Evolutionary conservation across 2,888 invertebrate species (phyloP).

Genomic region (Phortica magna): DNA sequence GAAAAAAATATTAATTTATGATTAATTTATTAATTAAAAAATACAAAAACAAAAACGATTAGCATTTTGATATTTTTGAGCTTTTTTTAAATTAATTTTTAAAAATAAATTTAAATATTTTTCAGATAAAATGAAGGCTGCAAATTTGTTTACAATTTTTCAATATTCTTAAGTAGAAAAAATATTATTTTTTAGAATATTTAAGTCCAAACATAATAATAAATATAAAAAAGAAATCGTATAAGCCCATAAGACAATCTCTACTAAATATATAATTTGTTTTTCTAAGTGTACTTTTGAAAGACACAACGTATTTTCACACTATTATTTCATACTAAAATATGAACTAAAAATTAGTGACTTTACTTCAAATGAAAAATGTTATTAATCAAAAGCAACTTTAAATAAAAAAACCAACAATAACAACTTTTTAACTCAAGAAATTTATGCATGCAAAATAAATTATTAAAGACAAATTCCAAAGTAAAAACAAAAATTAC

Average conservation of each 20-base stretch:
- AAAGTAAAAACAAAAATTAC: constrained; percentile 41
- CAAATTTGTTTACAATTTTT: not conserved
- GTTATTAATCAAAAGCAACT: not conserved
- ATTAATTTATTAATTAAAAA: not conserved
- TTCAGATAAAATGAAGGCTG: too few species aligned
- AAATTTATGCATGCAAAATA: constrained; percentile 26
- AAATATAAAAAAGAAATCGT: not conserved
- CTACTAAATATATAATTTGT: constrained; percentile 47
- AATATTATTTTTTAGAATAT: not conserved
- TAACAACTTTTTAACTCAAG: constrained; percentile 37
- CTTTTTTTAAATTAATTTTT: too few species aligned
- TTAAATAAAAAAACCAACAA: constrained; percentile 14
- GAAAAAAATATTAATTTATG: constrained; percentile 43
- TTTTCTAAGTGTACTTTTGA: too few species aligned
- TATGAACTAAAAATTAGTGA: constrained; percentile 31
- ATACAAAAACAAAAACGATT: not conserved
- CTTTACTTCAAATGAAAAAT: constrained; percentile 28
- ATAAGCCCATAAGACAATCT: constrained; percentile 55
- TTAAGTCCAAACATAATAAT: not conserved
- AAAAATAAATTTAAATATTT: not conserved
- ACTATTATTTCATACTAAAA: not conserved
- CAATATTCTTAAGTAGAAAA: not conserved
- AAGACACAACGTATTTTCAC: too few species aligned
- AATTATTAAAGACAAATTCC: constrained; percentile 37
- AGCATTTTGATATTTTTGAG: too few species aligned